phyloP scores from a whole-genome alignment of 2,113 vertebrate genomes.

The Empidonax alnorum region DNA sequence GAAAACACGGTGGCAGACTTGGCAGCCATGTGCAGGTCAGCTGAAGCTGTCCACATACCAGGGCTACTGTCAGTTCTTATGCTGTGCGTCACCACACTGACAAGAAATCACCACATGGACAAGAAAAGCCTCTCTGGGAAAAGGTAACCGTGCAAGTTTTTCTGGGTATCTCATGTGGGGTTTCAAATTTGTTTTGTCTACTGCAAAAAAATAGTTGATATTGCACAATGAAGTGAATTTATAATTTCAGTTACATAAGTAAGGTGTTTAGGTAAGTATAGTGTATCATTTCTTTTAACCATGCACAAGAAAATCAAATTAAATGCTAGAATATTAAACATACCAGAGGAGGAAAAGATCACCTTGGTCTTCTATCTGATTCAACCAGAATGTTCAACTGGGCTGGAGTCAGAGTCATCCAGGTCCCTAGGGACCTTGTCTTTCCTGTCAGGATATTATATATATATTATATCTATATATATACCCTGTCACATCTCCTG shows the following conservation, averaged over 20 bases:
- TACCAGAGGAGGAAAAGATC: neutral
- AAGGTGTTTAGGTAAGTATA: neutral
- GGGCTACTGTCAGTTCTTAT: neutral
- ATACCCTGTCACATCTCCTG: neutral
- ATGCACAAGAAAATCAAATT: neutral
- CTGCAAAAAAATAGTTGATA: neutral
- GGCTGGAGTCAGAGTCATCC: neutral
- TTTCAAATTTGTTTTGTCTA: neutral
- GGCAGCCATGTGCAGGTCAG: neutral
- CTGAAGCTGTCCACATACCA: neutral
- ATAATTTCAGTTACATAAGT: neutral
- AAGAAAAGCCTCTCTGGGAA: neutral
- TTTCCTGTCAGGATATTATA: neutral
- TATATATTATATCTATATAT: no score
- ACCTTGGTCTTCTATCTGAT: neutral
- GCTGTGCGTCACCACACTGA: neutral
- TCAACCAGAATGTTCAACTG: neutral
- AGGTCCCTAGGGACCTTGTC: neutral
- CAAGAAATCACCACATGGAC: neutral
- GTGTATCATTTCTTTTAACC: neutral
- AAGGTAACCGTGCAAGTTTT: neutral
- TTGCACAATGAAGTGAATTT: neutral
- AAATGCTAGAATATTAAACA: neutral
- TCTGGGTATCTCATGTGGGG: neutral
- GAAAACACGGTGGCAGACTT: accelerated